Conservation (phyloP, 2,797 vertebrate genomes). For the Hippocampus kuda region DNA sequence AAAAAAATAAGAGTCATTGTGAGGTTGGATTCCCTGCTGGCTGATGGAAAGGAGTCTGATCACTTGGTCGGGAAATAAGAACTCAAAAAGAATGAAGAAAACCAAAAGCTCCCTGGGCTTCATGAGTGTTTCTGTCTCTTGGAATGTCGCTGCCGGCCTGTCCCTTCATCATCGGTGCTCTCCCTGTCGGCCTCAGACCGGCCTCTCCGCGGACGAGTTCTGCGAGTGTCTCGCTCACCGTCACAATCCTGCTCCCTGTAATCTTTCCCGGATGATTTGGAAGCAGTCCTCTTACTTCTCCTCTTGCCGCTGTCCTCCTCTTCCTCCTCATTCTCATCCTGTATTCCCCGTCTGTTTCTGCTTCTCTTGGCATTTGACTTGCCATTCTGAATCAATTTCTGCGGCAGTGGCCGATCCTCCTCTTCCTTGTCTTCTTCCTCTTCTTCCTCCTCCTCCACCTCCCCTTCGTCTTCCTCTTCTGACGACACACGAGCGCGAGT, state of each 20-base stretch:
- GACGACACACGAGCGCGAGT: conserved; percentile 37
- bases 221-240: conserved; percentile 72
- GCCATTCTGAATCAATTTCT: conserved; percentile 53
- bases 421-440: conserved; percentile 46
- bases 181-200: conserved; percentile 14
- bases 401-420: conserved; percentile 50
- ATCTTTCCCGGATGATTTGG: conserved; percentile 52
- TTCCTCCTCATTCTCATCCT: conserved; percentile 36
- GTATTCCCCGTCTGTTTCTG: conserved; percentile 15
- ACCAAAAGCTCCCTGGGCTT: conserved; percentile 44
- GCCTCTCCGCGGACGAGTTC: conserved; percentile 50
- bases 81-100: conserved; percentile 35
- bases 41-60: conserved; percentile 25
- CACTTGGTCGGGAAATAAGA: conserved; percentile 24
- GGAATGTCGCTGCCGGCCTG: conserved; percentile 68
- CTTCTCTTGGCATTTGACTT: conserved; percentile 39
- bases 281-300: conserved; percentile 61
- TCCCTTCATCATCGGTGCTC: conserved; percentile 61
- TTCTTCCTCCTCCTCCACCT: conserved; percentile 16
- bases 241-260: conserved; percentile 75
- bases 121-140: conserved; percentile 69
- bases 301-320: conserved; percentile 57
- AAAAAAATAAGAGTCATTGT: conserved; percentile 50
- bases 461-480: conserved; percentile 26
- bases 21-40: conserved; percentile 49